Conservation (phyloP, 1,140 invertebrate genomes). For the Drosophila teissieri region DNA sequence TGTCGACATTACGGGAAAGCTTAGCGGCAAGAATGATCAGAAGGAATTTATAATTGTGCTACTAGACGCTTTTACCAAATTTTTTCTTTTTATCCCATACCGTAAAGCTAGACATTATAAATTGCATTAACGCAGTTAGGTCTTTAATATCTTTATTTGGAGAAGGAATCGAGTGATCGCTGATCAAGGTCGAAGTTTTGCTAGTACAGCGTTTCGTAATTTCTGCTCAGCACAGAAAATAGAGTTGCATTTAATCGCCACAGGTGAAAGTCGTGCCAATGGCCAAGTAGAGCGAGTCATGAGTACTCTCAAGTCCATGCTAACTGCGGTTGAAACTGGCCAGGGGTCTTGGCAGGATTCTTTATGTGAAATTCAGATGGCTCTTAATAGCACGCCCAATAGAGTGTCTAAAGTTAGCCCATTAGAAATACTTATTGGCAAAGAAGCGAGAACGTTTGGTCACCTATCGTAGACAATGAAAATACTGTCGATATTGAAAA, state of each 20-base stretch:
- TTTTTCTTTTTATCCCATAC: too few relatives aligned
- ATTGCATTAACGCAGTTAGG: constrained; percentile 8
- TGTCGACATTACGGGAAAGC: too few relatives aligned
- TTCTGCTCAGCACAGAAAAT: constrained; percentile 9
- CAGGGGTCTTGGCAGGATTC: constrained; percentile 8
- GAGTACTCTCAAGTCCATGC: constrained; percentile 49
- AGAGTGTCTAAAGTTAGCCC: neutral
- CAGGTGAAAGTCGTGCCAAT: neutral
- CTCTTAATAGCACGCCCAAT: neutral
- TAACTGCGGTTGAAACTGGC: constrained; percentile 29
- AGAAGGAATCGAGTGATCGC: neutral
- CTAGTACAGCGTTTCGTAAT: neutral
- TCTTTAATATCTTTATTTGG: constrained; percentile 8
- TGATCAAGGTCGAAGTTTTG: constrained; percentile 2
- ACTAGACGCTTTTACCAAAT: too few relatives aligned
- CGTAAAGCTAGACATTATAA: neutral
- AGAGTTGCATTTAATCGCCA: constrained; percentile 6
- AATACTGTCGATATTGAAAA: neutral
- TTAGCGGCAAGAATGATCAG: too few relatives aligned
- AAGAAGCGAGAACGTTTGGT: constrained; percentile 15
- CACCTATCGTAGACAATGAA: constrained; percentile 14
- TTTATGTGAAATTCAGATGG: neutral
- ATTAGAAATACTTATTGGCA: constrained; percentile 6
- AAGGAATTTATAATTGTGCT: too few relatives aligned
- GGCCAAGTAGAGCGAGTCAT: constrained; percentile 7